Evolutionary conservation across 2,888 invertebrate species (phyloP).

Genomic region (Cryptus armator): DNA sequence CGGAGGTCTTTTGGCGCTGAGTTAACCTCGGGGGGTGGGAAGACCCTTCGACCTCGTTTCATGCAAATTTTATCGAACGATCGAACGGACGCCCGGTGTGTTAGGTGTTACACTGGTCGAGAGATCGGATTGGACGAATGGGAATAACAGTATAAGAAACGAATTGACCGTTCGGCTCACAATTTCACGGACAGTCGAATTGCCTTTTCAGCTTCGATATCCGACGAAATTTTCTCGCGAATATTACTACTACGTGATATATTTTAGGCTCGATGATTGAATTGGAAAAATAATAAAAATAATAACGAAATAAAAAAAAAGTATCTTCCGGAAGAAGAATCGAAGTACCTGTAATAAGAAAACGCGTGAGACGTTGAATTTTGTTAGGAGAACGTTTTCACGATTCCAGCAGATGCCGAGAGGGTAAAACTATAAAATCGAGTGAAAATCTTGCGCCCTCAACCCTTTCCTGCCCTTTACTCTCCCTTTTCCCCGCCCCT

Average conservation of each 20-base stretch:
- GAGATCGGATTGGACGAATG: constrained; percentile 53
- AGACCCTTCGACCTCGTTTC: constrained; percentile 27
- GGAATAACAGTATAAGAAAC: constrained; percentile 57
- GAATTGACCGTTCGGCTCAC: constrained; percentile 49
- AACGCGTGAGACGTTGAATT: constrained; percentile 42
- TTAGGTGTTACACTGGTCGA: constrained; percentile 33
- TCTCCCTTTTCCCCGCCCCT: too few species aligned
- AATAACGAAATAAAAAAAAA: constrained; percentile 35
- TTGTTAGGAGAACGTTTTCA: constrained; percentile 40
- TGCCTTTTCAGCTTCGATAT: constrained; percentile 9
- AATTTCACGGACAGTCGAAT: constrained; percentile 34
- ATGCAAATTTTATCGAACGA: constrained; percentile 68
- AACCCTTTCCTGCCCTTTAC: constrained; percentile 39
- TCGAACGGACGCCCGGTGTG: constrained; percentile 42
- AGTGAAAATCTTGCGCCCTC: constrained; percentile 50
- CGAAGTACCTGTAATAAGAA: constrained; percentile 28
- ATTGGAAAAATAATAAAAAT: constrained; percentile 18
- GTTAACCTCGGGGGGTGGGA: too few species aligned
- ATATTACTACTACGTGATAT: constrained; percentile 25
- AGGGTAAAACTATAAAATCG: constrained; percentile 42
- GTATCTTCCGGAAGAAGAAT: constrained; percentile 25
- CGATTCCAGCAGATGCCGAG: constrained; percentile 50
- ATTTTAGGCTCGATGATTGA: constrained; percentile 34
- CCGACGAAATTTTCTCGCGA: constrained; percentile 10
- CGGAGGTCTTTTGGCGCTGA: neutral